Conservation (phyloP, 2,797 vertebrate genomes). For the Ibycter americanus region DNA sequence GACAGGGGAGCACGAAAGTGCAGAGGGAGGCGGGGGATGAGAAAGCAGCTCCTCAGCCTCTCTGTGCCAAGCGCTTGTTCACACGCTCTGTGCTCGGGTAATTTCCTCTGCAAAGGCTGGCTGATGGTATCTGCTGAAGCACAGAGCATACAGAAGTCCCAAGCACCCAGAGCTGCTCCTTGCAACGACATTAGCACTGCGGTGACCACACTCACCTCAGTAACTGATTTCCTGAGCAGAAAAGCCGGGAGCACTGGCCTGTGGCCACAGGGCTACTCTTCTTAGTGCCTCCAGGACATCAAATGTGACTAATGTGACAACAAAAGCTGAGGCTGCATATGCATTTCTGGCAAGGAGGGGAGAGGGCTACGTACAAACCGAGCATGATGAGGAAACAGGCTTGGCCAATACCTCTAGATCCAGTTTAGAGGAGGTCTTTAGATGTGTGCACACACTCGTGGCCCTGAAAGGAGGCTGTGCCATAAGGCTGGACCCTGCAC, state of each 20-base stretch:
- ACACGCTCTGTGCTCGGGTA: rapidly evolving
- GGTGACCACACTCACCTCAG: rapidly evolving
- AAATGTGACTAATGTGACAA: not conserved
- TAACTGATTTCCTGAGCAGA: not conserved
- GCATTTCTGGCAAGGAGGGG: not conserved
- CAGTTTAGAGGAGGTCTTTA: not conserved
- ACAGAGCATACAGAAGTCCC: not conserved
- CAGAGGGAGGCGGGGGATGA: not conserved
- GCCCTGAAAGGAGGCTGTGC: not conserved
- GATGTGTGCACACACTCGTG: not conserved
- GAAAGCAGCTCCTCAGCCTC: not conserved
- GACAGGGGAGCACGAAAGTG: not conserved
- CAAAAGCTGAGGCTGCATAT: not conserved
- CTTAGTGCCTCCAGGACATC: not conserved
- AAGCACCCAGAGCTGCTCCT: not conserved
- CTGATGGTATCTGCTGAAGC: not conserved
- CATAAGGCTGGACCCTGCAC: not conserved
- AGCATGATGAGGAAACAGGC: not conserved
- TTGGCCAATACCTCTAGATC: not conserved
- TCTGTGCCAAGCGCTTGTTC: rapidly evolving
- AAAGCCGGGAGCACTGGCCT: not conserved
- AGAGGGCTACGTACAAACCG: not conserved
- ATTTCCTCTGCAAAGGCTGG: not conserved
- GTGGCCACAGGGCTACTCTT: not conserved
- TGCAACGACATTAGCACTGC: not conserved